A percentile compares a stretch with the other conserved stretches of the same genome.
Conservation (phyloP, 2,113 vertebrate species). For the Lagenorhynchus albirostris region DNA sequence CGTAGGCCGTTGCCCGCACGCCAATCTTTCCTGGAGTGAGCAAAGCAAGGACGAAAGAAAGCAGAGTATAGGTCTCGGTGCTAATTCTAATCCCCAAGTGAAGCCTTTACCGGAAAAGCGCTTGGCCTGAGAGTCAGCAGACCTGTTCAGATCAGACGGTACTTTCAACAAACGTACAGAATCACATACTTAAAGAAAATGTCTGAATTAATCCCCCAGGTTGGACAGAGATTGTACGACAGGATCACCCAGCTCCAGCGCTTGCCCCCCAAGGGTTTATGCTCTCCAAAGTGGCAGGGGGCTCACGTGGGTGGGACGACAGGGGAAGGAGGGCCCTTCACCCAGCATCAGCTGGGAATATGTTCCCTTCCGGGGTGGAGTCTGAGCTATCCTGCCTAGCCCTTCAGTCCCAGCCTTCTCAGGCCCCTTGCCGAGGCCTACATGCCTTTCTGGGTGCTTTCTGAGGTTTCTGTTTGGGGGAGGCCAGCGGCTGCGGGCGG, state of each 20-base stretch:
- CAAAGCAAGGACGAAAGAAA: not conserved
- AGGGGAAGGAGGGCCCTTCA: rapidly evolving
- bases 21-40: not conserved
- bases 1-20: rapidly evolving
- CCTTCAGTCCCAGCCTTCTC: not conserved
- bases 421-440: not conserved
- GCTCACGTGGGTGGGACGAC: not conserved
- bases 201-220: not conserved
- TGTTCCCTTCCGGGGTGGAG: not conserved
- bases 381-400: not conserved
- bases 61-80: not conserved
- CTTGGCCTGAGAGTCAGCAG: not conserved
- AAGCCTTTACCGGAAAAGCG: not conserved
- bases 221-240: not conserved
- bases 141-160: not conserved
- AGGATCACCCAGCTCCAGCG: not conserved
- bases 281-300: not conserved
- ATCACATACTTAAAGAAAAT: not conserved
- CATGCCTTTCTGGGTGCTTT: not conserved
- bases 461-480: not conserved
- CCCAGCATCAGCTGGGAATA: too few relatives aligned
- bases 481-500: constrained; percentile 21
- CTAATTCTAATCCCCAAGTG: not conserved
- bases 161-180: not conserved
- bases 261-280: not conserved